phyloP scores from a whole-genome alignment of 92 coral and sea anemone genomes.

The Heteractis magnifica region DNA sequence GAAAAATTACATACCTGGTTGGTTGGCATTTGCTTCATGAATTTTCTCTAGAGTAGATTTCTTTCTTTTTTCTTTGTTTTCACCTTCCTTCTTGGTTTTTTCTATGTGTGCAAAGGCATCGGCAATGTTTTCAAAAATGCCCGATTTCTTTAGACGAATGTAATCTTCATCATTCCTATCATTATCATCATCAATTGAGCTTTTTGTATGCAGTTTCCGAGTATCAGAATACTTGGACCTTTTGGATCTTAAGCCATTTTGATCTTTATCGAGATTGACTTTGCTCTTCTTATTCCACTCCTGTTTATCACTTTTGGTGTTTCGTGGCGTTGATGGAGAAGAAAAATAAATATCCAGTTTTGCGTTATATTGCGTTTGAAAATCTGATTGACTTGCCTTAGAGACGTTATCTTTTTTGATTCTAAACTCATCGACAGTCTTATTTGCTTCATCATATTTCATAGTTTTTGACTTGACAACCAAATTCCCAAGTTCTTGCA shows the following conservation, averaged over 20 bases:
- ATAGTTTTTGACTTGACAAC: neutral
- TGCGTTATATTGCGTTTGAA: neutral
- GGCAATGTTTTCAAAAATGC: slow-evolving; percentile 18
- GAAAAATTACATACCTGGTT: slow-evolving; percentile 4
- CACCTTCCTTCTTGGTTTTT: neutral
- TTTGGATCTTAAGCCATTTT: neutral
- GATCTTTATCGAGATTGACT: neutral
- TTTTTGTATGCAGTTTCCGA: neutral
- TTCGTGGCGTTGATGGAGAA: neutral
- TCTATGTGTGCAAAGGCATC: slow-evolving; percentile 18
- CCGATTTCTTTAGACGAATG: neutral
- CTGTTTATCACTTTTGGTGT: neutral
- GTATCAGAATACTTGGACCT: neutral
- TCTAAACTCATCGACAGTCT: neutral
- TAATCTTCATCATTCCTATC: slow-evolving; percentile 4
- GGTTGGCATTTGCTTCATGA: neutral
- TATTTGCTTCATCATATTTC: neutral
- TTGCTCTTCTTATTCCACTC: neutral
- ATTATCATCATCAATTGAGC: neutral
- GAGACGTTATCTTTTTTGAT: neutral
- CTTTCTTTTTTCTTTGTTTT: neutral
- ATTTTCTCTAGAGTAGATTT: neutral
- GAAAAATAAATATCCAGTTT: neutral
- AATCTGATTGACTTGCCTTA: neutral
- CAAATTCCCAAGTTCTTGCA: neutral